Percentiles rank a stretch among this genome's conserved stretches.
These are phyloP conservation scores for Opisthocomus hoazin DNA, from an alignment of 2,113 vertebrate genomes.

Conservation along the genomic window DNA sequence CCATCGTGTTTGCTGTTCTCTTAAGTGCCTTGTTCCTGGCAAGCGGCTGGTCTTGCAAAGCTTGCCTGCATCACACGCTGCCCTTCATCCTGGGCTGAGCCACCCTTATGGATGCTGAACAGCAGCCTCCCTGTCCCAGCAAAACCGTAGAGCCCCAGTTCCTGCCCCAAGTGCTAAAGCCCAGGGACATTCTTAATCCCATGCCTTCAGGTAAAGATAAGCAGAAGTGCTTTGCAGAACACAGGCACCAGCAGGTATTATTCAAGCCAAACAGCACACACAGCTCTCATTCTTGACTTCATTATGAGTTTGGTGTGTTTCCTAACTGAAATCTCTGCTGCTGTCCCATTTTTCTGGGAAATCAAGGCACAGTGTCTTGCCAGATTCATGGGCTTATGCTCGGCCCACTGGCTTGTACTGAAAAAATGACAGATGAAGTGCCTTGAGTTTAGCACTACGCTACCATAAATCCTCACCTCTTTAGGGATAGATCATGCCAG, in stretches of 20 bases:
- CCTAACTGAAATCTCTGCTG: background rate
- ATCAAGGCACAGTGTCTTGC: background rate
- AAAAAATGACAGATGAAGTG: background rate
- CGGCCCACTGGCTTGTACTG: background rate
- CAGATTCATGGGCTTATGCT: background rate
- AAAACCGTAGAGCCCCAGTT: background rate
- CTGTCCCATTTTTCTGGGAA: background rate
- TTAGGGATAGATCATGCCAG: background rate
- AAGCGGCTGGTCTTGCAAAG: background rate
- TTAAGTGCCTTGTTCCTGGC: background rate
- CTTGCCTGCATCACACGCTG: background rate
- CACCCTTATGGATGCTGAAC: background rate
- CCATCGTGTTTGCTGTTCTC: background rate
- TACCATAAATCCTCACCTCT: background rate
- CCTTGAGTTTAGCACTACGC: background rate
- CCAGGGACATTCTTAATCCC: background rate
- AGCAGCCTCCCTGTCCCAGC: background rate
- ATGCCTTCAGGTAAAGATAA: background rate
- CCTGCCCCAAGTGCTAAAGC: background rate
- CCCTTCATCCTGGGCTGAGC: background rate
- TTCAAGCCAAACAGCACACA: background rate
- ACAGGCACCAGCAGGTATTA: background rate
- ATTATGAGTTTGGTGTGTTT: rapidly evolving
- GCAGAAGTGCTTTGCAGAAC: background rate
- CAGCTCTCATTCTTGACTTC: background rate